These are phyloP conservation scores for Cosmorhoe ocellata DNA, from an alignment of 2,888 invertebrate genomes.

Conservation along the genomic window DNA sequence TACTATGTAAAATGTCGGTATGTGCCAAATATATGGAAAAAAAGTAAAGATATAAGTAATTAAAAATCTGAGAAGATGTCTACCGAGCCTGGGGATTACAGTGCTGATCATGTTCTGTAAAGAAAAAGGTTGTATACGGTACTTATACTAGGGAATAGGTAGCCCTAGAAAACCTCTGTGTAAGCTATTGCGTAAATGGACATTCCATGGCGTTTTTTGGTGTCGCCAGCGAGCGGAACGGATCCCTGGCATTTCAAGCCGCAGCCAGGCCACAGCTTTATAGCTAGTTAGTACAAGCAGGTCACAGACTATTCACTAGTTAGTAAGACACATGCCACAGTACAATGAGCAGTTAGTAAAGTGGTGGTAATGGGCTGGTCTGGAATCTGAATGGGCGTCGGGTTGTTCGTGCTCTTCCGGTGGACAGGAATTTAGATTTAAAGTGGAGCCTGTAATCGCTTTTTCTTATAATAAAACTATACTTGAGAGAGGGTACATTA, in stretches of 20 bases:
- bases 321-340: background rate
- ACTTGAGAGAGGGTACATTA: background rate
- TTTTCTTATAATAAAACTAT: slow-evolving; percentile 4
- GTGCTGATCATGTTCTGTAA: too few species aligned
- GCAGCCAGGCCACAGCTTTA: slow-evolving; percentile 3
- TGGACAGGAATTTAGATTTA: slow-evolving; percentile 20
- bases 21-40: too few species aligned
- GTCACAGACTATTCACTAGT: background rate
- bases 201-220: slow-evolving; percentile 73
- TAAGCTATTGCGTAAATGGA: slow-evolving; percentile 57
- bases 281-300: slow-evolving; percentile 1
- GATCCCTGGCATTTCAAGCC: slow-evolving; percentile 51
- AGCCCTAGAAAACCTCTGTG: slow-evolving; percentile 8
- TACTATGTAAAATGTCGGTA: too few species aligned
- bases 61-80: too few species aligned
- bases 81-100: too few species aligned
- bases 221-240: slow-evolving; percentile 61
- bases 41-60: too few species aligned
- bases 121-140: too few species aligned
- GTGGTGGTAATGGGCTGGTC: slow-evolving; percentile 19
- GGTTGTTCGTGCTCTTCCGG: slow-evolving; percentile 19
- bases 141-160: too few species aligned
- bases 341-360: slow-evolving; percentile 2
- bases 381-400: slow-evolving; percentile 19
- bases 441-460: slow-evolving; percentile 12